These are phyloP conservation scores for Clamator glandarius DNA, from an alignment of 2,797 vertebrate genomes.

Conservation along the genomic window DNA sequence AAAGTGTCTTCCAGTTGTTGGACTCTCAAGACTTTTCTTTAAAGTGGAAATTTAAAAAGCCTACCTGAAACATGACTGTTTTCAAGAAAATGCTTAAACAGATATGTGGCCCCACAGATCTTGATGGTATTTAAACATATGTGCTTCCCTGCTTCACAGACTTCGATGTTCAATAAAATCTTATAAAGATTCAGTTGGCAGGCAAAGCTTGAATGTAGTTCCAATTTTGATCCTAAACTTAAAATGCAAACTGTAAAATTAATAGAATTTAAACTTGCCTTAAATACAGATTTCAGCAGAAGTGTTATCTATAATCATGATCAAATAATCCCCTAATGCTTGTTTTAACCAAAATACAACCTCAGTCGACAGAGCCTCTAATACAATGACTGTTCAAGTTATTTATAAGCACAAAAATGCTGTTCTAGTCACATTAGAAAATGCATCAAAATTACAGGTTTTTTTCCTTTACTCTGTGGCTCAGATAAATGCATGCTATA, in stretches of 20 bases:
- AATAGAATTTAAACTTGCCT: not conserved
- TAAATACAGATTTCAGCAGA: slow-evolving; percentile 13
- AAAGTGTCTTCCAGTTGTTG: not conserved
- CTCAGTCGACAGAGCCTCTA: not conserved
- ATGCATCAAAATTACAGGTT: not conserved
- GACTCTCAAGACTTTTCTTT: not conserved
- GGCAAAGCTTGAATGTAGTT: not conserved
- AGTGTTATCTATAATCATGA: not conserved
- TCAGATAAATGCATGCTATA: slow-evolving; percentile 9
- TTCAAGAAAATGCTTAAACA: slow-evolving; percentile 35
- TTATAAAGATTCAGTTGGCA: slow-evolving; percentile 15
- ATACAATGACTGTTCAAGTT: not conserved
- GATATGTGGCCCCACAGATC: slow-evolving; percentile 38
- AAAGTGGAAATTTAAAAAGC: not conserved
- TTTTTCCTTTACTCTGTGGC: not conserved
- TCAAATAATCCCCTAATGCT: not conserved
- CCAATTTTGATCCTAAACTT: slow-evolving; percentile 14
- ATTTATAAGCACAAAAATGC: slow-evolving; percentile 9
- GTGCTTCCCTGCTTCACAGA: not conserved
- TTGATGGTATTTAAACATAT: slow-evolving; percentile 24
- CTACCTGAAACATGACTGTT: slow-evolving; percentile 5
- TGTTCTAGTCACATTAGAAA: not conserved
- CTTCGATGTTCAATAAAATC: not conserved
- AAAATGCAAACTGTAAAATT: slow-evolving; percentile 38
- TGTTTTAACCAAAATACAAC: not conserved